Base-by-base conservation (phyloP, 2,113 vertebrate species). In the Lagopus muta region DNA sequence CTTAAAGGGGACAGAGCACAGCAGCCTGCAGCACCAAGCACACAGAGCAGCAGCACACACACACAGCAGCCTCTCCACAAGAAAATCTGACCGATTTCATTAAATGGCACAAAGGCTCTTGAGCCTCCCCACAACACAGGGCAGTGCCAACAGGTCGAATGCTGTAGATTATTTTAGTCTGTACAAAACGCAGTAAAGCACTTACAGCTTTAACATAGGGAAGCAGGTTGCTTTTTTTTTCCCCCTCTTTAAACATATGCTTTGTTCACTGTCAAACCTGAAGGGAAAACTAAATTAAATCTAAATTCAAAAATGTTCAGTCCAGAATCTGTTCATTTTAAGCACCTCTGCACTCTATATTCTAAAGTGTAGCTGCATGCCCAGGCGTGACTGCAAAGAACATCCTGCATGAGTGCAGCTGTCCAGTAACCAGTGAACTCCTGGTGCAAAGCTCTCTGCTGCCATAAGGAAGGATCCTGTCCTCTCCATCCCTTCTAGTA, bases 1-100 rank as follows among this genome's bases (percentile, higher is more conserved):
- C 77, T 95, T 95, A 93, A 94, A 92, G 87, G 65, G 55, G 61
- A 88, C 91, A 0, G 40, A 91, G 66, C n/a, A n/a, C n/a, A 89
- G 57, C 17, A 54, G 42, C 32, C 82, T 20, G n/a, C 79, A 91
- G 84, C 80, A 52, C 30, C 34, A 32, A 40, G 67, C 40, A 50
- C 3, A 58, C 47, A 32, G 30, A 70, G 47, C 76, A 78, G 73
- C 72, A 78, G 27, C 54, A 54, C 71, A n/a, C 74, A 45, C 24
- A 50, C 48, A 50, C 48, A 25, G 48, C 48, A 50, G 48, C 24
- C 48, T 25, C 24, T 25, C 48, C 24, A 13, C 52, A 94, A 81
- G 52, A 83, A 65, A 90, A 83, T 80, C 47, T 32, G 5, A 55
- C 45, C 67, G 81, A 55, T 40, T 73, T 82, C 54, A 54, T n/a